Conservation (phyloP, 2,797 vertebrate species). For the Lacerta agilis region DNA sequence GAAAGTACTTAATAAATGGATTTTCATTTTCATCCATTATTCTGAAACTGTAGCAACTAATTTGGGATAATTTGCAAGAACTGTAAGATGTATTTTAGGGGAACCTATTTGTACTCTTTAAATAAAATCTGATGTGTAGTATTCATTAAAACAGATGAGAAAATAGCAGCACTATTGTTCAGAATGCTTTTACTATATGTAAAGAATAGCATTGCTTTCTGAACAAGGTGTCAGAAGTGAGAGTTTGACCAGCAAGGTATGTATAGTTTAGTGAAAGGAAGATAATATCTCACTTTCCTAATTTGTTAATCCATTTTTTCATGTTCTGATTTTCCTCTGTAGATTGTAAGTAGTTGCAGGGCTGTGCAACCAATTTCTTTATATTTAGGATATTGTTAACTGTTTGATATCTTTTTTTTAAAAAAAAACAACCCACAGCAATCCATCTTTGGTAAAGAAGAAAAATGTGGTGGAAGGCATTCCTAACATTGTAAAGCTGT, state of each 20-base stretch:
- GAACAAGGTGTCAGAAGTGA: conserved; percentile 4
- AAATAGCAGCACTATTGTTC: conserved; percentile 51
- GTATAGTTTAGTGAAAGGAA: conserved; percentile 17
- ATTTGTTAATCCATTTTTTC: conserved; percentile 4
- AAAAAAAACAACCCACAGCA: not conserved
- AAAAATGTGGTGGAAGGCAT: not conserved
- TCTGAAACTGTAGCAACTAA: conserved; percentile 59
- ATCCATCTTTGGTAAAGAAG: not conserved
- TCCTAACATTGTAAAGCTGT: not conserved
- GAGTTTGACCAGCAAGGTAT: not conserved
- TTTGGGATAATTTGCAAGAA: conserved; percentile 68
- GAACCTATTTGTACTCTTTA: conserved; percentile 60
- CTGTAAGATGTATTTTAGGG: conserved; percentile 62
- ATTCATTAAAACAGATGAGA: conserved; percentile 60
- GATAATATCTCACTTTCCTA: not conserved
- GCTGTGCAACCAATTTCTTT: conserved; percentile 13
- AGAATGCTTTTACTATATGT: conserved; percentile 34
- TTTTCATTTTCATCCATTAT: conserved; percentile 62
- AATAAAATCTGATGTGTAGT: conserved; percentile 59
- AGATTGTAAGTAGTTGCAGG: conserved; percentile 3
- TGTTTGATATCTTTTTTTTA: conserved; percentile 7
- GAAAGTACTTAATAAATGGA: conserved; percentile 64
- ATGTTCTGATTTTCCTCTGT: not conserved
- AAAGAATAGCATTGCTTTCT: conserved; percentile 41
- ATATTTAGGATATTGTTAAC: conserved; percentile 20